Evolutionary conservation across 53 echinoderm and acorn worm species (phyloP).

Genomic region (Paracentrotus lividus): DNA sequence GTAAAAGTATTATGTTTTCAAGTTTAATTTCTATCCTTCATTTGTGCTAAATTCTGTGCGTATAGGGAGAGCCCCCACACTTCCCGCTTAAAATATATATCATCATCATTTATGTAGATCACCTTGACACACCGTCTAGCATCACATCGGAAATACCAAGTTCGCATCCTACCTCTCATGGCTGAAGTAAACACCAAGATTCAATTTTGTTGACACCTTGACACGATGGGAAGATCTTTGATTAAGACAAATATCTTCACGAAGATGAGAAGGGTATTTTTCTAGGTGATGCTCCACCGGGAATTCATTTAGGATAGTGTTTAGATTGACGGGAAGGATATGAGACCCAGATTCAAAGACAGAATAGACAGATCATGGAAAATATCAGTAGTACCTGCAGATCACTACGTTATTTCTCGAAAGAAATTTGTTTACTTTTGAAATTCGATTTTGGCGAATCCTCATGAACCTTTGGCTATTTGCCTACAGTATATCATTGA

Average conservation of each 20-base stretch:
- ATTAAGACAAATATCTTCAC: slow-evolving; percentile 37
- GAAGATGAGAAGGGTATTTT: slow-evolving; percentile 43
- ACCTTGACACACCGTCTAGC: background rate
- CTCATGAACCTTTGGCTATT: background rate
- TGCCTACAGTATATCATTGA: too few species aligned
- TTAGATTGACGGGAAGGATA: slow-evolving; percentile 48
- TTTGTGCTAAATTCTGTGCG: background rate
- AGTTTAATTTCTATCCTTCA: background rate
- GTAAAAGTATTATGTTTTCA: background rate
- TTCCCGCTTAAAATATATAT: background rate
- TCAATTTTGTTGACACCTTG: slow-evolving; percentile 6
- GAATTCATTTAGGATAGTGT: too few species aligned
- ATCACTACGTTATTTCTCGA: background rate
- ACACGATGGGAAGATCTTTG: slow-evolving; percentile 34
- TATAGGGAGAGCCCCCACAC: background rate
- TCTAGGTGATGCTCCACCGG: background rate
- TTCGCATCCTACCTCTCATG: background rate
- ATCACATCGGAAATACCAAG: background rate
- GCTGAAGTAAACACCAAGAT: slow-evolving; percentile 12
- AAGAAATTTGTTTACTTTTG: background rate
- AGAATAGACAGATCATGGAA: slow-evolving; percentile 6
- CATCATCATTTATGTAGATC: background rate
- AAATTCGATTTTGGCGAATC: slow-evolving; percentile 1
- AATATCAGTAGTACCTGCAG: background rate
- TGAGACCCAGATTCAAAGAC: slow-evolving; percentile 40